Base-by-base conservation (phyloP, 2,113 vertebrate species). In the Phrynosoma blainvillii region DNA sequence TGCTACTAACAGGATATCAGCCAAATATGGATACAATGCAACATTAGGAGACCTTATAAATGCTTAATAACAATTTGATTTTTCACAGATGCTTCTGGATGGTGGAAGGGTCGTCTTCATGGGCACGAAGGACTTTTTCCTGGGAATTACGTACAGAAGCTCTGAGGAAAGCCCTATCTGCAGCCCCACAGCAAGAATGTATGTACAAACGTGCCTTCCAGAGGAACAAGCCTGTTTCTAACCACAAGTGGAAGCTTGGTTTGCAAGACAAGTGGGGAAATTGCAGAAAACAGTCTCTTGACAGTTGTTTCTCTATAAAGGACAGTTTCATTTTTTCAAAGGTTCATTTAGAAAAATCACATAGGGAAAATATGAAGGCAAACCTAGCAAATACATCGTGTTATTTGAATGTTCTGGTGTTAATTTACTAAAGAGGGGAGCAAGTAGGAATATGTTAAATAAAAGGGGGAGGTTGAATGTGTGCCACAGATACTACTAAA, bases 71-170 rank as follows among this genome's bases (percentile, higher is more conserved):
- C 56, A 59, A 2, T 62, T 62, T 62, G 59, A 16, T 62, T 62
- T 62, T 65, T 71, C 90, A 32, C 90, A 99, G 99, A 99, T 92
- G 18, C 94, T 3, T 98, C 98, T 0, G 99, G 99, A 78, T 99
- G 99, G 99, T 99, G 99, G 99, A 98, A 96, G 1, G 99, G 99
- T 13, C 96, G 98, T 78, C 92, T 99, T 73, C 92, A 93, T 0
- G 98, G 99, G 79, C 97, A 88, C 90, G 98, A 99, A 90, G 99
- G 99, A 56, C 97, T 99, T 52, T 99, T 99, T 89, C 99, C 99
- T 0, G 98, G 98, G 56, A 99, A 99, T 93, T 99, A 99, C 0
- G 99, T 99, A 88, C 97, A 99, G 95, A 99, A 98, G 95, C 98
- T 99, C 91, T 99, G 96, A 99, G 87, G 1, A 8, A 25, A 23